These are phyloP conservation scores for Bagarius yarrelli DNA, from an alignment of 2,113 vertebrate species.

Conservation along the genomic window DNA sequence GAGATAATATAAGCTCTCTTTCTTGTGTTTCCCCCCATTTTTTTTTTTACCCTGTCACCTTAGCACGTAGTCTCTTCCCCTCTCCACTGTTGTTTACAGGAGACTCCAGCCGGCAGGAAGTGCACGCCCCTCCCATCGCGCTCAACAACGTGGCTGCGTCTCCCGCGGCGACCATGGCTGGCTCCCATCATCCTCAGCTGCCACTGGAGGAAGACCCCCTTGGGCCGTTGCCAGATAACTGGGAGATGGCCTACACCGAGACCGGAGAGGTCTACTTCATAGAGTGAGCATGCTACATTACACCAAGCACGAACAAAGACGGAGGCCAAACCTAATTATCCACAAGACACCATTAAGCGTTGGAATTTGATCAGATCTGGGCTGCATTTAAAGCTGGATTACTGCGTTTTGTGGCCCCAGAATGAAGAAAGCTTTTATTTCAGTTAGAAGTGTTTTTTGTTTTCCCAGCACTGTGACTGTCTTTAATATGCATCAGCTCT, in stretches of 20 bases:
- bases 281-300: constrained; percentile 76
- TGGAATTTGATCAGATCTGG: background rate
- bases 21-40: constrained; percentile 52
- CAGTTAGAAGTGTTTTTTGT: background rate
- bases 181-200: constrained; percentile 81
- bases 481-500: background rate
- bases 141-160: constrained; percentile 79
- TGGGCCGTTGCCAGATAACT: constrained; percentile 95
- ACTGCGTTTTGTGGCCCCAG: background rate
- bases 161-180: constrained; percentile 87
- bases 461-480: background rate
- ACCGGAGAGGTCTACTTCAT: constrained; percentile 99
- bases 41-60: constrained; percentile 61
- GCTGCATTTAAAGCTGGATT: background rate
- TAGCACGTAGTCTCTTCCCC: constrained; percentile 73
- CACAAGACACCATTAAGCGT: constrained; percentile 8
- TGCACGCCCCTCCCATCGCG: constrained; percentile 73
- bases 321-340: background rate
- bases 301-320: background rate
- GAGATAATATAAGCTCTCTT: constrained; percentile 52
- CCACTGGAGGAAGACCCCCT: constrained; percentile 78
- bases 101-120: constrained; percentile 91
- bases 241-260: constrained; percentile 99
- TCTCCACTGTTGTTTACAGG: constrained; percentile 76
- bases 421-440: constrained; percentile 7